Base-by-base conservation (phyloP, 1,140 invertebrate species). In the Ooceraea biroi region DNA sequence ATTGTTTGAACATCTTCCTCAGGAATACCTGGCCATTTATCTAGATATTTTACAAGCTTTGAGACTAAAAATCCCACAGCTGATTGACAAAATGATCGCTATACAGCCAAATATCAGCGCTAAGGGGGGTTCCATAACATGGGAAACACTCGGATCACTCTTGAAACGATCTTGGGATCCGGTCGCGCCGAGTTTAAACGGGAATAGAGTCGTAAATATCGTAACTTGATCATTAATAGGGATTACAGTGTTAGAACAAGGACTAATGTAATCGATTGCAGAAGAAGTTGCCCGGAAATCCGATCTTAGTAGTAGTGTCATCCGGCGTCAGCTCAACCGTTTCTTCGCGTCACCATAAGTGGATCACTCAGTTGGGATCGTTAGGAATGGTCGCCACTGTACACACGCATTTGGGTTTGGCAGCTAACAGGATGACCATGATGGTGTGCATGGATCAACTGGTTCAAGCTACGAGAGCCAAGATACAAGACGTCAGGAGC, bases 91-190 rank as follows among this genome's bases (percentile, higher is more conserved):
- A 92, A 96, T 98, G 95, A 95, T 97, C 22, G 88, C 93, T 3
- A 66, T 95, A 92, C 87, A 95, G 14, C 94, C 95, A 25, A 95
- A 94, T 87, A 89, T 92, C 3, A 94, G 91, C 52, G 92, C 89
- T 44, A 94, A 93, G 85, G 88, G 90, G 22, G 94, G 93, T 52
- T 82, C 91, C 5, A 91, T 95, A 88, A 92, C 95, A 85, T 93
- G 94, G 92, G 95, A 97, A 93, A 95, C 95, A 4, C 90, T 97
- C 7, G 95, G 95, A 46, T 95, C 96, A 0, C 90, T 98, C 4
- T 91, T 98, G 69, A 97, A 97, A 91, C 95, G 96, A 76, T 95
- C 96, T 0, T 98, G 97, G 97, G 97, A 98, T 92, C 97, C 97
- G 11, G 94, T 96, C 11, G 89, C 93, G 2, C 91, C 94, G 41